A percentile compares a stretch with the other conserved stretches of the same genome.
These are phyloP conservation scores for Trematocara macrostoma DNA, from an alignment of 2,113 vertebrate genomes.

Conservation along the genomic window DNA sequence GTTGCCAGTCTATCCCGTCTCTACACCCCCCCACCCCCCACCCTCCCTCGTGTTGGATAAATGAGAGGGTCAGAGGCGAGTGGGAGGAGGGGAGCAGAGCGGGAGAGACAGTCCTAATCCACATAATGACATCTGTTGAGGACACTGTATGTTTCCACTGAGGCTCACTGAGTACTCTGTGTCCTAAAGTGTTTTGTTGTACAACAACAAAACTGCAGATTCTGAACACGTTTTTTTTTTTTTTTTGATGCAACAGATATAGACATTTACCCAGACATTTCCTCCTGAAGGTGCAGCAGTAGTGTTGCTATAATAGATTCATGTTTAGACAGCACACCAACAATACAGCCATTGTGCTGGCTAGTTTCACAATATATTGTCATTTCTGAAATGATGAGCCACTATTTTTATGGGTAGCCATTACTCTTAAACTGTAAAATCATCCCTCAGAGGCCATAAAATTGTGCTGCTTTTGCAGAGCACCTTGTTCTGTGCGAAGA, in stretches of 20 bases:
- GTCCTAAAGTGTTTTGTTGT: constrained; percentile 26
- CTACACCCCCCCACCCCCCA: background rate
- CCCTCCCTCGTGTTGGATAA: background rate
- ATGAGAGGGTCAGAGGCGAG: constrained; percentile 21
- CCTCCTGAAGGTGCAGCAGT: background rate
- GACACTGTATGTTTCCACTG: constrained; percentile 45
- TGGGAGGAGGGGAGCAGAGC: background rate
- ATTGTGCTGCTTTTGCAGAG: background rate
- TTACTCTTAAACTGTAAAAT: constrained; percentile 20
- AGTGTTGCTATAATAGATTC: background rate
- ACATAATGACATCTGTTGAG: constrained; percentile 48
- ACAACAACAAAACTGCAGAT: constrained; percentile 11
- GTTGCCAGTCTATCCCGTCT: constrained; percentile 15
- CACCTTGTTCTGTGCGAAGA: background rate
- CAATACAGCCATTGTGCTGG: background rate
- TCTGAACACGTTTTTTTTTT: background rate
- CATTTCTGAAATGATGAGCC: background rate
- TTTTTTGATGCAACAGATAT: background rate
- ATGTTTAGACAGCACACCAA: background rate
- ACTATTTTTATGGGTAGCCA: constrained; percentile 5
- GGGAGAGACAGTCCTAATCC: constrained; percentile 48
- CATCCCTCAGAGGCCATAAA: background rate
- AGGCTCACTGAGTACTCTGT: constrained; percentile 3
- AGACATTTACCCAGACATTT: background rate
- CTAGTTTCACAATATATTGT: background rate